A percentile compares a stretch with the other conserved stretches of the same genome.
Evolutionary conservation across 2,888 invertebrate species (phyloP).

Genomic region (Calameuta idolon): DNA sequence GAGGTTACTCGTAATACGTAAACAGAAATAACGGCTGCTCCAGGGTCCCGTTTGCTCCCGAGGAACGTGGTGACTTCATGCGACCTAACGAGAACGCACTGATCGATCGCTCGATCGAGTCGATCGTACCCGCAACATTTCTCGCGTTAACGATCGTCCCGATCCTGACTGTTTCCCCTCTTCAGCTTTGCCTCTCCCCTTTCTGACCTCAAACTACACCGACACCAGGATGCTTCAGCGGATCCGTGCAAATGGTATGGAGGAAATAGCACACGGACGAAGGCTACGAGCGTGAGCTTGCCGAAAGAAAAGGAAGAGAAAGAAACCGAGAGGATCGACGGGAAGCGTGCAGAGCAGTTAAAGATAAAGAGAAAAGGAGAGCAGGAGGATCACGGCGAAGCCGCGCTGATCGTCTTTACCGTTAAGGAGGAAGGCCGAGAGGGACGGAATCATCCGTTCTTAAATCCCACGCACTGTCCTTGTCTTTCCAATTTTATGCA

Average conservation of each 20-base stretch:
- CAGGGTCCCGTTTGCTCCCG: neutral
- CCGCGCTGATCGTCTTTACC: neutral
- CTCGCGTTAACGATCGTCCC: neutral
- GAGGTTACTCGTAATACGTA: neutral
- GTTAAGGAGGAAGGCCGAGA: neutral
- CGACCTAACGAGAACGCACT: neutral
- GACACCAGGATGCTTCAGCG: neutral
- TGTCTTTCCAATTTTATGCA: neutral
- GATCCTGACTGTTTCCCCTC: neutral
- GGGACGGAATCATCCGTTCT: neutral
- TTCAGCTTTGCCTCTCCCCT: too few relatives aligned
- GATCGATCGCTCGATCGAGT: neutral
- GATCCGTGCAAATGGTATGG: neutral
- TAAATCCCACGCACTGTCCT: neutral
- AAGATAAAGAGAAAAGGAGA: neutral
- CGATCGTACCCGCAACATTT: neutral
- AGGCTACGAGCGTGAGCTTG: neutral
- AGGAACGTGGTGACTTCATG: neutral
- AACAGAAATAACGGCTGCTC: neutral
- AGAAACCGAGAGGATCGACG: neutral
- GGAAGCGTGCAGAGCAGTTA: neutral
- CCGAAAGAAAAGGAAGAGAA: neutral
- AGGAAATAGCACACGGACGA: neutral
- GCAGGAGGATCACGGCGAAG: neutral
- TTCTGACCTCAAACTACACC: neutral